These are phyloP conservation scores for Donacobius atricapilla DNA, from an alignment of 2,113 vertebrate species.

Conservation along the genomic window DNA sequence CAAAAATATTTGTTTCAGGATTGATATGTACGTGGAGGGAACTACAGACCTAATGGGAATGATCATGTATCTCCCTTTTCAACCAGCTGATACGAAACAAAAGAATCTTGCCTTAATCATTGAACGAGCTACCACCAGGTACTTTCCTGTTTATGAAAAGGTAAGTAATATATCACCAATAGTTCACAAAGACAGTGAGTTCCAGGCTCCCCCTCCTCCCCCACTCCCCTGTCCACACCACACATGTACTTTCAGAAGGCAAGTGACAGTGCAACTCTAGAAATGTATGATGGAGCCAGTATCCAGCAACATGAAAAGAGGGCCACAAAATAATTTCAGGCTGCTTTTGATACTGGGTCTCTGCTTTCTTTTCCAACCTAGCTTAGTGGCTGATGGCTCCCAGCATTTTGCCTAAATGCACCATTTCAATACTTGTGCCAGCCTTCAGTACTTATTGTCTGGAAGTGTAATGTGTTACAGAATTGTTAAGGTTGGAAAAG, in stretches of 20 bases:
- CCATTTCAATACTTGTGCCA: background rate
- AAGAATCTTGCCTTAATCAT: conserved; percentile 67
- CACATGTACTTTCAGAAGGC: background rate
- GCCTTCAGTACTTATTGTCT: background rate
- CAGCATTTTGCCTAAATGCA: background rate
- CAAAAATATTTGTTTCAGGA: conserved; percentile 66
- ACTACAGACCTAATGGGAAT: conserved; percentile 79
- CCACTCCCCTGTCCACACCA: background rate
- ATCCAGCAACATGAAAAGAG: background rate
- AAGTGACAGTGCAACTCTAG: background rate
- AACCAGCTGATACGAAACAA: conserved; percentile 45
- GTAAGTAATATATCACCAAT: conserved; percentile 51
- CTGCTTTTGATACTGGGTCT: background rate
- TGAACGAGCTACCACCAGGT: conserved; percentile 74
- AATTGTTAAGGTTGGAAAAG: background rate
- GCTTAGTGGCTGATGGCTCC: background rate
- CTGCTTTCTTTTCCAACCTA: background rate
- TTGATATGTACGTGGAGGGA: conserved; percentile 87
- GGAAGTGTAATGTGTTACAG: background rate
- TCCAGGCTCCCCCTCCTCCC: background rate
- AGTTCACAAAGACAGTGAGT: background rate
- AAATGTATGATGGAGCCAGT: background rate
- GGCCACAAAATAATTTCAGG: background rate
- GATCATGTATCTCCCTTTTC: conserved; percentile 71
- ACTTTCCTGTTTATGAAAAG: conserved; percentile 87